Evolutionary conservation across 2,113 vertebrate species (phyloP), one percentile per base, ranked within the genome.

Genomic region (Syngnathus scovelli): DNA sequence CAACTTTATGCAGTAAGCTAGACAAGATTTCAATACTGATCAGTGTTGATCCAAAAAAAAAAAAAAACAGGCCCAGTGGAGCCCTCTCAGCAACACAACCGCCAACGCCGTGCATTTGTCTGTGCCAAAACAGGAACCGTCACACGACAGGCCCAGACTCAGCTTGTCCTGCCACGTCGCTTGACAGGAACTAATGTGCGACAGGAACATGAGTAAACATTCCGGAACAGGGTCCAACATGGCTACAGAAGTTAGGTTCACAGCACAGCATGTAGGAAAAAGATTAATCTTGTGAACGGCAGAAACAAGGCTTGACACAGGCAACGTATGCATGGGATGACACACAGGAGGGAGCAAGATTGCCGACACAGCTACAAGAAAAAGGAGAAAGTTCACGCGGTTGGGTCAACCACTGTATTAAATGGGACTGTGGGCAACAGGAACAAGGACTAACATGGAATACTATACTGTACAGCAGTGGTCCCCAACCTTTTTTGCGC

Each of bases 51-150:
- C 38, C 36, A 49, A 67, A 69, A 71, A 67, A 23, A 23, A 23
- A 23, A 23, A 37, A 44, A 60, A 48, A 52, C 44, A 36, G 59
- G 54, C 38, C 68, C 37, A 56, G 19, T 13, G 62, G 64, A 75
- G 78, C 71, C 41, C 51, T 70, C 48, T 61, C 39, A 72, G 36
- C 38, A 69, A 64, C 66, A 67, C 33, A 80, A 78, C 73, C 68
- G 77, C 62, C 78, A 72, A 64, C 73, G 78, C 78, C 66, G 65
- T 82, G 73, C 58, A 69, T 84, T 80, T 73, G 78, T 87, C 79
- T 72, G 51, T 71, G 76, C 73, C 74, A 80, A 83, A 83, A 81
- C 64, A 78, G 79, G 72, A 82, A 68, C 63, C 43, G 18, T 60
- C 49, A 49, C 60, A 73, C 67, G 66, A 66, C 60, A 59, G 58